Evolutionary conservation across 1,140 invertebrate genomes (phyloP), one percentile per base, ranked within the genome.

Genomic region (Trichonephila inaurata): DNA sequence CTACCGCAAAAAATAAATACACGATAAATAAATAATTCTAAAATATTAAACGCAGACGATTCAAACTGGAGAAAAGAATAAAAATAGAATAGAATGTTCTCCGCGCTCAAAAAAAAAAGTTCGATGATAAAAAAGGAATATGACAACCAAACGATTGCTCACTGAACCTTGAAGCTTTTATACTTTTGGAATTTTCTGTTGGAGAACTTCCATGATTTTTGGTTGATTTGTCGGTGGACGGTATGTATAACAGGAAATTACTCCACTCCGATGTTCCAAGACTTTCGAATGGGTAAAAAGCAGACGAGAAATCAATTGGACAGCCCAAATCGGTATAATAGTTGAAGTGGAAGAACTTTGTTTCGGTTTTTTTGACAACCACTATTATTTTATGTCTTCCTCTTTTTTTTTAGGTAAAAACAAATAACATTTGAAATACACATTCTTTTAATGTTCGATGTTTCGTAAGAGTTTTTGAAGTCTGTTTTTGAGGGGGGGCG

Each of bases 321-420:
- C 89, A 90, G 69, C 72, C 33, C 72, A 90, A 90, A 90, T 90
- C 89, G 69, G 89, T 90, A 51, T 81, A 90, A 81, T 90, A 90
- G 44, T 61, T 90, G 89, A 19, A 81, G 44, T 90, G 89, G 89
- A 90, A 90, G 89, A 61, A 90, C 81, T 90, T 14, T 12, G 89
- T 81, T 81, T 90, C 51, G 72, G 89, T 6, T 28, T 81, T 81
- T 90, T 90, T 90, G 89, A 90, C 89, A 90, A 28, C 16, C 69
- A 81, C 89, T 90, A 90, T 90, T 90, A 90, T 90, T 90, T 90
- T 90, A 81, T 90, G 81, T 60, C 72, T 77, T 19, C 62, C 1
- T 64, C 19, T 18, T 64, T 40, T 3, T 64, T n/a, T 24, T 18
- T 24, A 24, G n/a, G 24, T 21, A 24, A 81, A 90, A 24, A 90